These are phyloP conservation scores for Oryzias woworae DNA, from an alignment of 2,113 vertebrate species.

Conservation along the genomic window DNA sequence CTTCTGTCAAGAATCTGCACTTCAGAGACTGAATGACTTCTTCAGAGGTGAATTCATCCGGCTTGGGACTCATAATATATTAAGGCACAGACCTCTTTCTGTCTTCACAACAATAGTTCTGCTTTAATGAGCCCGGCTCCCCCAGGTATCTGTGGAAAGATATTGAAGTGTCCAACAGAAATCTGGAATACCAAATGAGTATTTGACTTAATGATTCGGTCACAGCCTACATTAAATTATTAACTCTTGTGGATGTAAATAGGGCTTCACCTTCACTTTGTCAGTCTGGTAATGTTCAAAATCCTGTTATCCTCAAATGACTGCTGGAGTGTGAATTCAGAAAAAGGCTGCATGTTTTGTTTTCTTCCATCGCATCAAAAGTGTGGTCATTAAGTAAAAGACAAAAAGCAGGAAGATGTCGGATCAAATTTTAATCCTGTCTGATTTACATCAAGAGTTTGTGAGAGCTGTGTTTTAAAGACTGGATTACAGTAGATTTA, in stretches of 20 bases:
- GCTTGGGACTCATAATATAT: constrained; percentile 27
- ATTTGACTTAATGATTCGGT: constrained; percentile 48
- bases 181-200: constrained; percentile 35
- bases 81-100: constrained; percentile 27
- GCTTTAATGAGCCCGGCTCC: constrained; percentile 40
- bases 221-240: constrained; percentile 23
- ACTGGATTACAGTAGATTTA: constrained; percentile 19
- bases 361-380: no score
- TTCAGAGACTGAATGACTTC: constrained; percentile 16
- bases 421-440: constrained; percentile 10
- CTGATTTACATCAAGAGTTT: not conserved
- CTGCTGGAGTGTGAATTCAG: not conserved
- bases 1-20: constrained; percentile 8
- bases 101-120: constrained; percentile 29
- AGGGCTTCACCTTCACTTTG: constrained; percentile 1
- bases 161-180: constrained; percentile 19
- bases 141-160: constrained; percentile 25
- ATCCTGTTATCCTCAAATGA: constrained; percentile 9
- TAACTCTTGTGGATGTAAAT: constrained; percentile 7
- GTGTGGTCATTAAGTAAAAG: not conserved
- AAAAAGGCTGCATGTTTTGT: not conserved
- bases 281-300: not conserved
- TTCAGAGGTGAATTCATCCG: constrained; percentile 25
- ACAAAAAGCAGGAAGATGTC: not conserved
- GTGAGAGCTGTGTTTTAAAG: not conserved